Percentiles rank a stretch among this genome's conserved stretches.
Evolutionary conservation across 1,140 invertebrate genomes (phyloP).

Genomic region (Drosophila malerkotliana): DNA sequence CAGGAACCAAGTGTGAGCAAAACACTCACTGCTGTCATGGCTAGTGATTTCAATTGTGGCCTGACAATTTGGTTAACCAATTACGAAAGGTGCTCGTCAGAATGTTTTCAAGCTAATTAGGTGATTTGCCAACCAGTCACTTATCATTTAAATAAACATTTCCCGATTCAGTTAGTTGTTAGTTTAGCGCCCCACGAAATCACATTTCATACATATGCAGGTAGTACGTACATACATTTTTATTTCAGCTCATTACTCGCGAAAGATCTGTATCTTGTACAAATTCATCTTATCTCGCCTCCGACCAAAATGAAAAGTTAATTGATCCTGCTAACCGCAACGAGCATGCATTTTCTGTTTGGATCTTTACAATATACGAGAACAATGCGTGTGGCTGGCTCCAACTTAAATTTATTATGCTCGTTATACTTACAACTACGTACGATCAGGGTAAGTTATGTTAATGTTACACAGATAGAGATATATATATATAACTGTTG

Average conservation of each 20-base stretch:
- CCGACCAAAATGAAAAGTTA: slow-evolving; percentile 8
- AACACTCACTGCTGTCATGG: slow-evolving; percentile 1
- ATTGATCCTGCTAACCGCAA: slow-evolving; percentile 23
- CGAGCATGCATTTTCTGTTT: slow-evolving; percentile 8
- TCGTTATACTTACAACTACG: slow-evolving; percentile 73
- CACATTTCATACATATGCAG: slow-evolving; percentile 2
- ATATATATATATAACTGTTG: slow-evolving; percentile 46
- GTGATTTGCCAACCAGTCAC: slow-evolving; percentile 21
- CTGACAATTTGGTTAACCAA: slow-evolving; percentile 25
- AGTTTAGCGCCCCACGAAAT: slow-evolving; percentile 31
- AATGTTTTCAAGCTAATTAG: slow-evolving; percentile 18
- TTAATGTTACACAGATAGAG: slow-evolving; percentile 51
- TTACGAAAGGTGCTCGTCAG: slow-evolving; percentile 9
- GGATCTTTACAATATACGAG: slow-evolving; percentile 28
- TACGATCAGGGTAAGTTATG: slow-evolving; percentile 56
- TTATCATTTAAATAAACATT: slow-evolving; percentile 38
- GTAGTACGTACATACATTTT: slow-evolving; percentile 43
- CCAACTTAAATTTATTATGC: slow-evolving; percentile 73
- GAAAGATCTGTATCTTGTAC: slow-evolving; percentile 18
- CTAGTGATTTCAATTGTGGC: neutral
- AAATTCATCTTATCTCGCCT: slow-evolving; percentile 27
- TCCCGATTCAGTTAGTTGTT: slow-evolving; percentile 21
- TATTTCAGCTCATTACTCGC: slow-evolving; percentile 25
- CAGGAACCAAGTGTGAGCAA: neutral
- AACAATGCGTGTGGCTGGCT: slow-evolving; percentile 54